phyloP scores from a whole-genome alignment of 35 echinoderm and acorn worm species.

The Hemicentrotus pulcherrimus region DNA sequence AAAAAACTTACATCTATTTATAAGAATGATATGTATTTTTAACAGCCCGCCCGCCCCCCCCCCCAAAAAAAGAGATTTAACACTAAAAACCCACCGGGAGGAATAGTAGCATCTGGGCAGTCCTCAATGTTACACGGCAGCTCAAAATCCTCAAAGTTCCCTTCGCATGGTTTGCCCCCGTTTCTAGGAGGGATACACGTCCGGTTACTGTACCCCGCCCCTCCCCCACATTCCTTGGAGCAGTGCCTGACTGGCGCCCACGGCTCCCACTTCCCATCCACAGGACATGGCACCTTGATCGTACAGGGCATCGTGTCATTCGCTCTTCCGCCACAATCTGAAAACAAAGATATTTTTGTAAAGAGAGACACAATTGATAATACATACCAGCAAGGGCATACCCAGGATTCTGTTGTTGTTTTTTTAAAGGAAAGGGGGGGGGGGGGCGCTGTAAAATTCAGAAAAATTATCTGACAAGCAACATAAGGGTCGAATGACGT shows the following conservation, averaged over 20 bases:
- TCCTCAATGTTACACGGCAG: conserved; percentile 33
- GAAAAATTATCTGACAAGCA: too few species aligned
- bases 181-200: conserved; percentile 39
- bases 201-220: conserved; percentile 21
- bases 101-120: conserved; percentile 42
- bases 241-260: conserved; percentile 43
- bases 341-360: not conserved
- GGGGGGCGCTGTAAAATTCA: too few species aligned
- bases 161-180: conserved; percentile 46
- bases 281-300: conserved; percentile 18
- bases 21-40: not conserved
- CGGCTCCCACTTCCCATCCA: conserved; percentile 46
- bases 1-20: not conserved
- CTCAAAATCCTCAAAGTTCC: not conserved
- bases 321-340: conserved; percentile 44
- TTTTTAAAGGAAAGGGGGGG: too few species aligned
- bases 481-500: too few species aligned
- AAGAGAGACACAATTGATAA: too few species aligned
- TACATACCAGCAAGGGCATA: too few species aligned
- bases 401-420: too few species aligned
- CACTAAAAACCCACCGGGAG: conserved; percentile 17
- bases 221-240: conserved; percentile 50
- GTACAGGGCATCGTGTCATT: conserved; percentile 49
- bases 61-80: too few species aligned
- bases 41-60: too few species aligned